Evolutionary conservation across 53 echinoderm and acorn worm species (phyloP).

Genomic region (Crossaster papposus): DNA sequence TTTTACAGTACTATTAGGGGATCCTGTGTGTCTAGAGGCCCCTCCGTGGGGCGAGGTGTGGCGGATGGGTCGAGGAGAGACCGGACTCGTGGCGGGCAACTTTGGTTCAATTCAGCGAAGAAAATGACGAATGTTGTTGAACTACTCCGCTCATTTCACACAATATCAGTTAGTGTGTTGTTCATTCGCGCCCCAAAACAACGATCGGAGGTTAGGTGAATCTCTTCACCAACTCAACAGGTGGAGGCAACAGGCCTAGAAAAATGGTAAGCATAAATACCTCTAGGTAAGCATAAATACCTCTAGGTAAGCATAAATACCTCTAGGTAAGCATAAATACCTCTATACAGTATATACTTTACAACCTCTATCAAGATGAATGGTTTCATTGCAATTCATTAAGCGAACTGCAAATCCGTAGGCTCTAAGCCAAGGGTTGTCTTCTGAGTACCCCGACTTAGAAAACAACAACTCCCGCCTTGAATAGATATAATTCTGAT

Average conservation of each 20-base stretch:
- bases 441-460: slow-evolving; percentile 5
- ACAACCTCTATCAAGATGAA: too few relatives aligned
- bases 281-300: not conserved
- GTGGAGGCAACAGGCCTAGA: not conserved
- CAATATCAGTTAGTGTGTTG: not conserved
- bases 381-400: not conserved
- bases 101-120: too few relatives aligned
- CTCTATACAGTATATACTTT: too few relatives aligned
- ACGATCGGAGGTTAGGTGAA: not conserved
- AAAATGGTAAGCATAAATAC: not conserved
- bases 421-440: not conserved
- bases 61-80: too few relatives aligned
- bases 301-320: not conserved
- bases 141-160: not conserved
- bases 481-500: not conserved
- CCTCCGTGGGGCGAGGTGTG: too few relatives aligned
- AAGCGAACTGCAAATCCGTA: not conserved
- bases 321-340: not conserved
- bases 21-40: too few relatives aligned
- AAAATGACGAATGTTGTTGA: not conserved
- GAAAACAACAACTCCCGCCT: not conserved
- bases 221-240: not conserved
- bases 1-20: too few relatives aligned
- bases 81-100: too few relatives aligned
- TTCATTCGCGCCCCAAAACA: not conserved